A percentile compares a stretch with the other conserved stretches of the same genome.
These are phyloP conservation scores for Megalops atlanticus DNA, from an alignment of 2,113 vertebrate genomes.

Conservation along the genomic window DNA sequence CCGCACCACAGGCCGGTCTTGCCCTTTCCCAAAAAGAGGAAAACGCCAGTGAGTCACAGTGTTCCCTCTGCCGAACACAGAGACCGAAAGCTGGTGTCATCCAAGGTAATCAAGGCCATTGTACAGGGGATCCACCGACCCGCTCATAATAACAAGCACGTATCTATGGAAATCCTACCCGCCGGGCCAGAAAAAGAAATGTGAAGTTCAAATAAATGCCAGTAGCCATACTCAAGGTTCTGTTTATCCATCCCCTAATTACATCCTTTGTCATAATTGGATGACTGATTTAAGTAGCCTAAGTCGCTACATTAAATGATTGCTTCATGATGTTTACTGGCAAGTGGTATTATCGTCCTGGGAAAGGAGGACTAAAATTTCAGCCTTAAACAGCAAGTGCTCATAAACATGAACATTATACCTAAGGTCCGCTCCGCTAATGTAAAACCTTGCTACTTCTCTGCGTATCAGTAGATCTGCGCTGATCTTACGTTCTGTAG, in stretches of 20 bases:
- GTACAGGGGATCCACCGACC: background rate
- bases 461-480: background rate
- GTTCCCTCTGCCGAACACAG: background rate
- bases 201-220: constrained; percentile 25
- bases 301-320: constrained; percentile 57
- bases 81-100: background rate
- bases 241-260: constrained; percentile 58
- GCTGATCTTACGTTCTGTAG: background rate
- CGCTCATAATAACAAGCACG: background rate
- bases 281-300: constrained; percentile 54
- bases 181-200: background rate
- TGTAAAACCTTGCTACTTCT: background rate
- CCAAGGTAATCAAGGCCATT: background rate
- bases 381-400: background rate
- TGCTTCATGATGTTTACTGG: constrained; percentile 45
- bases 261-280: constrained; percentile 57
- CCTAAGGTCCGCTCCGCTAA: background rate
- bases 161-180: background rate
- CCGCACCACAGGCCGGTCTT: background rate
- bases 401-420: constrained; percentile 52
- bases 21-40: background rate
- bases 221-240: constrained; percentile 53
- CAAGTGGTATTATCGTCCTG: constrained; percentile 12
- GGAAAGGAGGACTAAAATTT: background rate
- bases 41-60: background rate